Conservation (phyloP, 53 echinoderm and acorn worm species). For the Paracentrotus lividus region DNA sequence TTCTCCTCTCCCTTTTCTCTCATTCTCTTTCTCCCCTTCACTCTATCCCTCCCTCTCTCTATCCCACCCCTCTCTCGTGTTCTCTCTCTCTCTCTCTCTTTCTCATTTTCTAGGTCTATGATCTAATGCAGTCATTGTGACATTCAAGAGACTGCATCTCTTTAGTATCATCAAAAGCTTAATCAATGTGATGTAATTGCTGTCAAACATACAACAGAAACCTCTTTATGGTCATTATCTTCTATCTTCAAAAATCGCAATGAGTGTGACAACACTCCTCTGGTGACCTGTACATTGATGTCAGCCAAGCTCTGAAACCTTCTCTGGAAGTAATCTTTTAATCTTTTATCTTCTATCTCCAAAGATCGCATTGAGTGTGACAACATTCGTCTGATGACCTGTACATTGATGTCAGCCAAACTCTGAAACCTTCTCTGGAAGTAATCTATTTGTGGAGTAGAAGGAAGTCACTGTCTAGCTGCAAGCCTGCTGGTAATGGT, state of each 20-base stretch:
- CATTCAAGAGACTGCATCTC: conserved; percentile 10
- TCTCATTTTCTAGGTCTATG: background rate
- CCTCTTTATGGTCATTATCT: background rate
- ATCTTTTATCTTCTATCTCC: background rate
- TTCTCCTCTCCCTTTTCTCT: background rate
- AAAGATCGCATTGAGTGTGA: background rate
- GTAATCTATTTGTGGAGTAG: background rate
- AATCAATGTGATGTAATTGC: background rate
- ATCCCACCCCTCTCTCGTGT: background rate
- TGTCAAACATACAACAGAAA: background rate
- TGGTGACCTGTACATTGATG: background rate
- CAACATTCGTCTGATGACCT: background rate
- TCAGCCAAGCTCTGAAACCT: too few relatives aligned
- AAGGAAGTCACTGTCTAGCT: conserved; percentile 21
- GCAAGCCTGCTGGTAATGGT: background rate
- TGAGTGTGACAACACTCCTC: background rate
- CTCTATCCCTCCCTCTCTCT: background rate
- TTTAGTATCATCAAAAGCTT: background rate
- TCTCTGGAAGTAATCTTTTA: background rate
- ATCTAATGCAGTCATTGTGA: conserved; percentile 19
- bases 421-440: background rate
- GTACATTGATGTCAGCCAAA: too few relatives aligned
- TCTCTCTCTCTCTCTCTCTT: background rate
- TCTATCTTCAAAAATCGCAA: background rate
- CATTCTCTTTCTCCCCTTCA: background rate